phyloP scores from a whole-genome alignment of 2,797 vertebrate species.

The Sebastolobus alascanus region DNA sequence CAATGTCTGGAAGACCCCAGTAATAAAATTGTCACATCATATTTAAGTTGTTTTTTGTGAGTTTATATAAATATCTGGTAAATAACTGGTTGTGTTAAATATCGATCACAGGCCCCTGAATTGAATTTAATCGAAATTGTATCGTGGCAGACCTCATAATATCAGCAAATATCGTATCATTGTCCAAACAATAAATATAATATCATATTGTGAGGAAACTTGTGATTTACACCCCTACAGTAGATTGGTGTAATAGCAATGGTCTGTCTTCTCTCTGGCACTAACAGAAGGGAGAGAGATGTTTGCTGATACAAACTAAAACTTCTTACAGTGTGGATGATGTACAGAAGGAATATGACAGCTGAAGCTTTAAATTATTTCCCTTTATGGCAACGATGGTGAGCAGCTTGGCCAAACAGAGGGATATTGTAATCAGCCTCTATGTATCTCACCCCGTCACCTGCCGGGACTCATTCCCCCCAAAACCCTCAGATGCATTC shows the following conservation, averaged over 20 bases:
- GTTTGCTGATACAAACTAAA: conserved; percentile 21
- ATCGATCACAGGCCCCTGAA: fast-evolving
- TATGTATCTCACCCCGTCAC: conserved; percentile 69
- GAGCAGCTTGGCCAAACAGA: conserved; percentile 38
- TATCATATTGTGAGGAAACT: too few species aligned
- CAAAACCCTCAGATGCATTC: conserved; percentile 73
- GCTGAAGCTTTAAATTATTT: conserved; percentile 19
- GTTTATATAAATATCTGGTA: too few species aligned
- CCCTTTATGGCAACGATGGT: conserved; percentile 11
- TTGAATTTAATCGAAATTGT: too few species aligned
- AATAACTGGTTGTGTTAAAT: too few species aligned
- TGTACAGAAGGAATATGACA: conserved; percentile 18
- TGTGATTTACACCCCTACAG: too few species aligned
- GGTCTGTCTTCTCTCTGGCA: background rate
- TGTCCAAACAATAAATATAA: too few species aligned
- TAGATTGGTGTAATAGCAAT: background rate
- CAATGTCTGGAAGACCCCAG: too few species aligned
- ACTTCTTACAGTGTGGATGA: background rate
- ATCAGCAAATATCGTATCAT: too few species aligned
- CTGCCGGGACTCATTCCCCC: conserved; percentile 72
- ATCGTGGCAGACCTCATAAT: too few species aligned
- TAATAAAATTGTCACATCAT: too few species aligned
- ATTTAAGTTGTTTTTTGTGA: too few species aligned
- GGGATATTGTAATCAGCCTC: conserved; percentile 64
- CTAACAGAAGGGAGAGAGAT: background rate